A percentile compares a stretch with the other conserved stretches of the same genome.
Conservation (phyloP, 2,113 vertebrate species). For the Gila orcuttii region DNA sequence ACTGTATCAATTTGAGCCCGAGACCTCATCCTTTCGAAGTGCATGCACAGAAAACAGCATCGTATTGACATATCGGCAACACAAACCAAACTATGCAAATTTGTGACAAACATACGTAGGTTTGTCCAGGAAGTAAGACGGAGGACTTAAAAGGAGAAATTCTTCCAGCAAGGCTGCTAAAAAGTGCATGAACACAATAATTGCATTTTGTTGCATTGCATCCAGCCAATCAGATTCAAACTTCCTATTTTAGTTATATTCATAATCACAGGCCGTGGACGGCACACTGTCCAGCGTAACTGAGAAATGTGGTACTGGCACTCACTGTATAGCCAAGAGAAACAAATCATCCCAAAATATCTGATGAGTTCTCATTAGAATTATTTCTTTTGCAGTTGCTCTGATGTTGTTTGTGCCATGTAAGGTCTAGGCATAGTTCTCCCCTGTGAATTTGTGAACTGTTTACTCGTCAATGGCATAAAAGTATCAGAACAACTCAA, state of each 20-base stretch:
- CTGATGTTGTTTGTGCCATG: not conserved
- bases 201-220: not conserved
- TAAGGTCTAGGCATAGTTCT: not conserved
- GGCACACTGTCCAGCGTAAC: not conserved
- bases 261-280: not conserved
- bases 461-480: not conserved
- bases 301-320: not conserved
- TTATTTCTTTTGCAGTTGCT: not conserved
- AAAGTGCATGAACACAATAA: not conserved
- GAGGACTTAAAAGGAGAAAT: too few relatives aligned
- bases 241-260: not conserved
- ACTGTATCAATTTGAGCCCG: too few relatives aligned
- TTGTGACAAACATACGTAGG: too few relatives aligned
- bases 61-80: too few relatives aligned
- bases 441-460: not conserved
- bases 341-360: conserved; percentile 3
- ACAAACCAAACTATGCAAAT: too few relatives aligned
- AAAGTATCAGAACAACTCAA: conserved; percentile 10
- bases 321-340: not conserved
- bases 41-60: too few relatives aligned
- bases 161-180: not conserved
- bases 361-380: conserved; percentile 3
- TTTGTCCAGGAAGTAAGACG: too few relatives aligned
- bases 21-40: too few relatives aligned
- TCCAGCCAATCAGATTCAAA: not conserved